Conservation (phyloP, 2,113 vertebrate genomes). For the Verasper variegatus region DNA sequence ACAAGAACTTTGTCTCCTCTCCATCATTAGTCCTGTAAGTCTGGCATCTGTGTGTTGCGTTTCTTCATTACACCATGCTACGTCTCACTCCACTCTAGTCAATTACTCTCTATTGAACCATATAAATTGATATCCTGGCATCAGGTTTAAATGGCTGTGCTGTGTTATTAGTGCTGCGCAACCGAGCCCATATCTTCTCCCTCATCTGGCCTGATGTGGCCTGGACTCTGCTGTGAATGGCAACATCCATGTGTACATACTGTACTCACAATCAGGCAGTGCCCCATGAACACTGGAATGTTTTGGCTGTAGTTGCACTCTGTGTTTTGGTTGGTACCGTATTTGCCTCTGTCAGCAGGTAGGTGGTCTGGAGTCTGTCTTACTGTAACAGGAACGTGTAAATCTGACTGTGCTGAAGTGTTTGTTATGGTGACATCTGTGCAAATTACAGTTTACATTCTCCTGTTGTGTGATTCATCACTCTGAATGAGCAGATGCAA, state of each 20-base stretch:
- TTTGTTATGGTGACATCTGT: background rate
- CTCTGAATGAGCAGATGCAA: background rate
- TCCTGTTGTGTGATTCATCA: background rate
- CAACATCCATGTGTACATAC: conserved; percentile 19
- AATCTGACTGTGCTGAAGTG: background rate
- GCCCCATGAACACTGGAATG: conserved; percentile 34
- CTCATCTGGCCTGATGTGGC: conserved; percentile 21
- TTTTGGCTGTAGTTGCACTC: background rate
- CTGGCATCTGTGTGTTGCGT: conserved; percentile 32
- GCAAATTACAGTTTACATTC: background rate
- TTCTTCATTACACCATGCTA: conserved; percentile 18
- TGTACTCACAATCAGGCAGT: conserved; percentile 41
- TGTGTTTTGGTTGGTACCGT: conserved; percentile 58
- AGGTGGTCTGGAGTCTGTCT: conserved; percentile 56
- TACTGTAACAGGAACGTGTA: conserved; percentile 44
- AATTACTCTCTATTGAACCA: conserved; percentile 34
- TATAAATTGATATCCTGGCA: conserved; percentile 31
- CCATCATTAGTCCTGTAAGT: conserved; percentile 7
- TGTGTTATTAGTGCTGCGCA: conserved; percentile 23
- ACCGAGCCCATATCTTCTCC: conserved; percentile 11
- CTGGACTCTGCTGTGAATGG: conserved; percentile 42
- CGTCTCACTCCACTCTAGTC: conserved; percentile 21
- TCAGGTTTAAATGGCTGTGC: conserved; percentile 21
- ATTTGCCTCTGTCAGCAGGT: conserved; percentile 51
- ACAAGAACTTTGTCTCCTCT: conserved; percentile 6